Evolutionary conservation across 2,888 invertebrate genomes (phyloP).

Genomic region (Linnaemya tessellans): DNA sequence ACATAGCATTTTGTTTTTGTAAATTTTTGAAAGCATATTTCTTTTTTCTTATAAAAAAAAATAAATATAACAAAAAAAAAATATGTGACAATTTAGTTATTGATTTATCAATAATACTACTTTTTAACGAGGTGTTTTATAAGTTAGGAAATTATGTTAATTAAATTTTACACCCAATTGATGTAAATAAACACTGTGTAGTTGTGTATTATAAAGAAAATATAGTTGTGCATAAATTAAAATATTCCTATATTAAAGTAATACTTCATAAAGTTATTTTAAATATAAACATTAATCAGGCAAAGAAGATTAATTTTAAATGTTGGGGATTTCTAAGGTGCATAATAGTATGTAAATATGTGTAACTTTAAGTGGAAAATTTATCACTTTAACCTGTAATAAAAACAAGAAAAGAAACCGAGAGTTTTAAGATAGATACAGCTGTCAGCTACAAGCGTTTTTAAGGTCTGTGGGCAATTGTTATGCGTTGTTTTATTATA

Average conservation of each 20-base stretch:
- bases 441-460: too few species aligned
- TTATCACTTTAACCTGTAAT: neutral
- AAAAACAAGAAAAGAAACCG: neutral
- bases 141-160: slow-evolving; percentile 67
- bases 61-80: too few species aligned
- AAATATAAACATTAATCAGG: slow-evolving; percentile 5
- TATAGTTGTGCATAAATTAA: slow-evolving; percentile 18
- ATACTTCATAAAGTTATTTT: neutral
- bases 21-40: slow-evolving; percentile 20
- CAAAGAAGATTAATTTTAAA: neutral
- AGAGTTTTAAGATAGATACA: neutral
- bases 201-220: neutral
- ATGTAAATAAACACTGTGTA: neutral
- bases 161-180: slow-evolving; percentile 41
- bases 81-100: slow-evolving; percentile 53
- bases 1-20: neutral
- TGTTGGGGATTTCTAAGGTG: neutral
- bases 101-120: slow-evolving; percentile 49
- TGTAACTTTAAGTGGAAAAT: slow-evolving; percentile 4
- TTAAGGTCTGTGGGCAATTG: neutral
- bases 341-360: neutral
- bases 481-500: neutral
- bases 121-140: slow-evolving; percentile 60
- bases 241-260: neutral
- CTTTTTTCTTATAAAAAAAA: neutral